phyloP scores from a whole-genome alignment of 2,888 invertebrate genomes.

The Ganaspis brasiliensis region DNA sequence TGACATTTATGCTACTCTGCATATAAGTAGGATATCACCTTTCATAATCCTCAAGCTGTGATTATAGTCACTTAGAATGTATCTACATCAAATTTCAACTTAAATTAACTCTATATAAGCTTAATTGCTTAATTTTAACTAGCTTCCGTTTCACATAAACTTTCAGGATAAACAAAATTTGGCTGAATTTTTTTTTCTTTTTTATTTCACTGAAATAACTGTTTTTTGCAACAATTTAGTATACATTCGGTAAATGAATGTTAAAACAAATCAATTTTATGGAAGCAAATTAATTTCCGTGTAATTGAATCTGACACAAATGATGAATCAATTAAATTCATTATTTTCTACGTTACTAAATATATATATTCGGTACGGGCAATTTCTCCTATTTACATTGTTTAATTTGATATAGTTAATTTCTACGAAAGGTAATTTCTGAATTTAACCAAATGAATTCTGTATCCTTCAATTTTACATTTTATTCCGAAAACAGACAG shows the following conservation, averaged over 20 bases:
- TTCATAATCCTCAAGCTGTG: constrained; percentile 5
- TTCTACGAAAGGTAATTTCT: not conserved
- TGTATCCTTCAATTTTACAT: too few relatives aligned
- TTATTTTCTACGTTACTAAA: not conserved
- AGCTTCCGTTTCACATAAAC: not conserved
- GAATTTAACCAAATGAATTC: too few relatives aligned
- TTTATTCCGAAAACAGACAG: too few relatives aligned
- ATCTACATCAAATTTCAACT: constrained; percentile 18
- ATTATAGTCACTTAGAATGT: constrained; percentile 18
- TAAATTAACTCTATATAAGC: not conserved
- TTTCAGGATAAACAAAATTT: too few relatives aligned
- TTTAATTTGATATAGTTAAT: not conserved
- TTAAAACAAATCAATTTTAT: not conserved
- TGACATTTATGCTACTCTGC: constrained; percentile 18
- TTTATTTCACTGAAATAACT: too few relatives aligned
- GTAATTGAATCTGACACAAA: constrained; percentile 2
- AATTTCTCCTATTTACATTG: not conserved
- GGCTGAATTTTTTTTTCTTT: too few relatives aligned
- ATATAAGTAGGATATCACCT: constrained; percentile 5
- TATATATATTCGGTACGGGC: not conserved
- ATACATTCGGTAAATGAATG: not conserved
- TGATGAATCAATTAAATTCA: constrained; percentile 3
- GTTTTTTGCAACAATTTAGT: not conserved
- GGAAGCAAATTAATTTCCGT: not conserved
- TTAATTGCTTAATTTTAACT: constrained; percentile 2